Percentiles rank a stretch among this genome's conserved stretches.
Evolutionary conservation across 2,113 vertebrate genomes (phyloP).

Genomic region (Halcyon malimbica): DNA sequence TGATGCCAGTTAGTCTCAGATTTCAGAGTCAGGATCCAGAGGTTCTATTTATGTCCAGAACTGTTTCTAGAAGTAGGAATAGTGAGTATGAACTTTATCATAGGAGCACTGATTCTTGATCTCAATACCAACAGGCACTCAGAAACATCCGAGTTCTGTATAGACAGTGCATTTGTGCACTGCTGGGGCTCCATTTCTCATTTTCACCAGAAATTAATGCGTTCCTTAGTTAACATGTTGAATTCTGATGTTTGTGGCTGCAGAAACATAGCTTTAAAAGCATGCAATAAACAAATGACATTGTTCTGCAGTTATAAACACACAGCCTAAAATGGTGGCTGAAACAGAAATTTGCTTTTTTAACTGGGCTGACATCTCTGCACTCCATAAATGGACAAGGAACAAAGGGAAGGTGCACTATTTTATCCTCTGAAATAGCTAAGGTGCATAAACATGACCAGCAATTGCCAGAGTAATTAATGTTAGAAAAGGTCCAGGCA

Average conservation of each 20-base stretch:
- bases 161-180: not conserved
- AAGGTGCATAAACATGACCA: not conserved
- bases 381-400: not conserved
- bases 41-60: slow-evolving; percentile 13
- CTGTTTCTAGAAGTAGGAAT: slow-evolving; percentile 5
- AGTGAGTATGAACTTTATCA: not conserved
- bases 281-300: not conserved
- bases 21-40: slow-evolving; percentile 19
- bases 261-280: not conserved
- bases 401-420: not conserved
- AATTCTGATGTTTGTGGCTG: not conserved
- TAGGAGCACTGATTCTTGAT: not conserved
- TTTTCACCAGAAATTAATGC: not conserved
- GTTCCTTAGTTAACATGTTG: not conserved
- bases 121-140: not conserved
- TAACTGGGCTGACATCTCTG: not conserved
- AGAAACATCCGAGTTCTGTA: not conserved
- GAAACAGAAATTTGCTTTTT: not conserved
- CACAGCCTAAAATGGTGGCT: not conserved
- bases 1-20: slow-evolving; percentile 13
- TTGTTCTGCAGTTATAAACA: not conserved
- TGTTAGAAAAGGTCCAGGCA: not conserved
- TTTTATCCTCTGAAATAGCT: not conserved
- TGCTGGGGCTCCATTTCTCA: not conserved
- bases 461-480: not conserved